Evolutionary conservation across 2,888 invertebrate species (phyloP), one percentile per base, ranked within the genome.

Genomic region (Netelia virgata): DNA sequence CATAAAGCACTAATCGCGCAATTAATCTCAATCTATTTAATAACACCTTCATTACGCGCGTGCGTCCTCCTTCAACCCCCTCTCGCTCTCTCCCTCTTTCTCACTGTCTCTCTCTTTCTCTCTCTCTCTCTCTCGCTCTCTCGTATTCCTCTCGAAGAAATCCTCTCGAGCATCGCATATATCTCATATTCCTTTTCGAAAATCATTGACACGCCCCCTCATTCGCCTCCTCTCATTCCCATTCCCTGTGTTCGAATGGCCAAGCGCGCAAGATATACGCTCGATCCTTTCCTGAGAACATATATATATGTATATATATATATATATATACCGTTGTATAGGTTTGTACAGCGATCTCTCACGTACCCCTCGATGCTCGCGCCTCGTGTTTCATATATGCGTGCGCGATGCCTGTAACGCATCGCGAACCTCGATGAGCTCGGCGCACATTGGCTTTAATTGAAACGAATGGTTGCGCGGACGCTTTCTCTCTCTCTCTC

Each of bases 11-110:
- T 92, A 92, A 93, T 92, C 91, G 91, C 88, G 90, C 91, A 92
- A 92, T 93, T 92, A 92, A 92, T 92, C 92, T 92, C 91, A 92
- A 92, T 93, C 92, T 91, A 91, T 92, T 92, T 92, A 93, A 93
- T 92, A 92, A 92, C 91, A 91, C 92, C 91, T 92, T 91, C 90
- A 92, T 93, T 92, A 92, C 90, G 76, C 75, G 61, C 18, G 74
- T 63, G 55, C 66, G 28, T 47, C 50, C n/a, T 69, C 16, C 61
- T 55, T 47, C 61, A 18, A 50, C 57, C 23, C 61, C 53, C 59
- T 28, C 63, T 41, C 41, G 47, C 57, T 18, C 16, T 57, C 18
- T 18, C 57, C 9, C 18, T 57, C 18, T 47, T 64, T 14, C 57
- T 66, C 59, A 23, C 47, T n/a, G n/a, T n/a, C n/a, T n/a, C n/a